phyloP scores from a whole-genome alignment of 2,797 vertebrate species.

The Hirundo rustica region DNA sequence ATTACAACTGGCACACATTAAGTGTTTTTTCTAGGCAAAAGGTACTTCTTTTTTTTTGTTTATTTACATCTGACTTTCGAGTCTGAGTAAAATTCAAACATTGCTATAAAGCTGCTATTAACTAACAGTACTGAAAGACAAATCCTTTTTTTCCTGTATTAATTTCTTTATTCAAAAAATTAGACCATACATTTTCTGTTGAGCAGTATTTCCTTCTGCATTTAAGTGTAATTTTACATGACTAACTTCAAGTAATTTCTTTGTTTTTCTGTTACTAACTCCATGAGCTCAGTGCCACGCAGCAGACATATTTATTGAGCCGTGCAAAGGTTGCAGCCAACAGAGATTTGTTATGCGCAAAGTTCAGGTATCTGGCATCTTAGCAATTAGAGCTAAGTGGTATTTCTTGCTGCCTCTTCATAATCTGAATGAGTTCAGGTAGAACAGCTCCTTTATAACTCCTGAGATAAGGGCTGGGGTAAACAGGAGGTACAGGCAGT shows the following conservation, averaged over 20 bases:
- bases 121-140: neutral
- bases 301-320: slow-evolving; percentile 73
- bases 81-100: neutral
- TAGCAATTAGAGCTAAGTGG: slow-evolving; percentile 56
- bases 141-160: neutral
- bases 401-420: slow-evolving; percentile 49
- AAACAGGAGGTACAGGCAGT: slow-evolving; percentile 63
- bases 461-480: slow-evolving; percentile 64
- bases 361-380: slow-evolving; percentile 75
- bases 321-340: slow-evolving; percentile 84
- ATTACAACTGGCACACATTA: neutral
- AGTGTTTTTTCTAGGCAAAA: neutral
- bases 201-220: neutral
- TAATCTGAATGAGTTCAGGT: slow-evolving; percentile 40
- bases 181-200: neutral
- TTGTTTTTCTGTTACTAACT: slow-evolving; percentile 68
- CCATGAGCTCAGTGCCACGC: slow-evolving; percentile 72
- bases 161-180: neutral
- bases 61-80: neutral
- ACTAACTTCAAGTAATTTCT: slow-evolving; percentile 60
- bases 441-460: slow-evolving; percentile 73
- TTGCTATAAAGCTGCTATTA: neutral
- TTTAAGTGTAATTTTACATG: slow-evolving; percentile 22
- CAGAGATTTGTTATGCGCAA: slow-evolving; percentile 75
- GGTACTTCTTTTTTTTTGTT: neutral